phyloP scores from a whole-genome alignment of 92 coral and sea anemone genomes.

The Palythoa grandis region DNA sequence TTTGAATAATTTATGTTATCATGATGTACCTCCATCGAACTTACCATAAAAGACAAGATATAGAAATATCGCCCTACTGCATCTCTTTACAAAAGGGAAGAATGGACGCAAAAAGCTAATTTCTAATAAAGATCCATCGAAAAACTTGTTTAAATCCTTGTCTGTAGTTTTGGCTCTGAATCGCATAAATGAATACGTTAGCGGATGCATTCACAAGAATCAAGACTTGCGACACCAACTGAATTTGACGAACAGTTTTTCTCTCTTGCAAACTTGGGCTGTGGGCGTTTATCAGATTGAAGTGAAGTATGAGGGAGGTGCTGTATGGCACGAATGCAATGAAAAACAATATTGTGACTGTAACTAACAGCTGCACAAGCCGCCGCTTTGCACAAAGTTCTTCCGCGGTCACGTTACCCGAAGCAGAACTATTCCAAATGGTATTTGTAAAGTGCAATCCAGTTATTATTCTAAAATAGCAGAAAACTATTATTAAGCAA shows the following conservation, averaged over 20 bases:
- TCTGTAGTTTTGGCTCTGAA: conserved; percentile 73
- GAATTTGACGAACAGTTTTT: background rate
- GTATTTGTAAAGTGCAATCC: conserved; percentile 81
- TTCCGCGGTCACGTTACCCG: conserved; percentile 10
- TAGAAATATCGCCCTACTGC: too few relatives aligned
- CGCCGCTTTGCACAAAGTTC: conserved; percentile 66
- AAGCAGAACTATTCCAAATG: conserved; percentile 57
- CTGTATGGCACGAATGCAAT: conserved; percentile 76
- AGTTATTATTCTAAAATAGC: conserved; percentile 77
- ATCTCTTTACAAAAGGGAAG: too few relatives aligned
- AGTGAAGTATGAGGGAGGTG: conserved; percentile 26
- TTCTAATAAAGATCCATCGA: conserved; percentile 13
- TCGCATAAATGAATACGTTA: conserved; percentile 74
- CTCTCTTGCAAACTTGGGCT: background rate
- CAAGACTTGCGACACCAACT: conserved; percentile 54
- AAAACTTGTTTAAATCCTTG: conserved; percentile 61
- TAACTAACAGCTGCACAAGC: conserved; percentile 69
- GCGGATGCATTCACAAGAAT: conserved; percentile 70
- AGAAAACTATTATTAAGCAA: conserved; percentile 53
- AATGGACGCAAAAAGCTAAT: background rate
- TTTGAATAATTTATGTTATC: too few relatives aligned
- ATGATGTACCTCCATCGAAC: too few relatives aligned
- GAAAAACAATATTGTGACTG: conserved; percentile 66
- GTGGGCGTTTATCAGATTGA: conserved; percentile 23
- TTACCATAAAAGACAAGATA: too few relatives aligned